phyloP scores from a whole-genome alignment of 2,888 invertebrate species.

The Stenichneumon culpator region DNA sequence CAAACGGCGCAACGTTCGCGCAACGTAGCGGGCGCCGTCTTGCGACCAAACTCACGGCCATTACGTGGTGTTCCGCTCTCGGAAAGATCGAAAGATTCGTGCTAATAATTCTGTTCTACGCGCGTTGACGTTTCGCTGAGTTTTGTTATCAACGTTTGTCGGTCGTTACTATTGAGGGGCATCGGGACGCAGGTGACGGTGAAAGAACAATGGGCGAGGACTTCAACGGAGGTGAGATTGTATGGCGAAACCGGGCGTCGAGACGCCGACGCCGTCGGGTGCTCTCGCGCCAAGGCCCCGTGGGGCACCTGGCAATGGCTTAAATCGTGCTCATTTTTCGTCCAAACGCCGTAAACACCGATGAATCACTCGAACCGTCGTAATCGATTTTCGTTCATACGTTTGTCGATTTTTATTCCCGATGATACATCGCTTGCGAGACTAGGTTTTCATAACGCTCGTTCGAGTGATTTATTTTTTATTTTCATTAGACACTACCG shows the following conservation, averaged over 20 bases:
- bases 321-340: conserved; percentile 71
- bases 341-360: conserved; percentile 53
- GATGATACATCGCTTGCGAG: neutral
- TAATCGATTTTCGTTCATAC: neutral
- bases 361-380: neutral
- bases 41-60: conserved; percentile 43
- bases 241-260: conserved; percentile 63
- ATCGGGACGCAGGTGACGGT: conserved; percentile 1
- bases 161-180: conserved; percentile 4
- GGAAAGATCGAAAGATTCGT: neutral
- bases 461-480: neutral
- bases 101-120: conserved; percentile 7
- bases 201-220: conserved; percentile 81
- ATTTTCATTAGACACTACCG: neutral
- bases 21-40: conserved; percentile 50
- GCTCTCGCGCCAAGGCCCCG: conserved; percentile 56
- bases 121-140: conserved; percentile 41
- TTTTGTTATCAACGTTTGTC: conserved; percentile 11
- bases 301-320: conserved; percentile 56
- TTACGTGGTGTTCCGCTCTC: conserved; percentile 15
- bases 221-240: conserved; percentile 82
- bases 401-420: neutral
- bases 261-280: conserved; percentile 67
- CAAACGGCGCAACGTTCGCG: conserved; percentile 23
- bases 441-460: neutral